Evolutionary conservation across 1,140 invertebrate species (phyloP).

Genomic region (Chymomyza costata): DNA sequence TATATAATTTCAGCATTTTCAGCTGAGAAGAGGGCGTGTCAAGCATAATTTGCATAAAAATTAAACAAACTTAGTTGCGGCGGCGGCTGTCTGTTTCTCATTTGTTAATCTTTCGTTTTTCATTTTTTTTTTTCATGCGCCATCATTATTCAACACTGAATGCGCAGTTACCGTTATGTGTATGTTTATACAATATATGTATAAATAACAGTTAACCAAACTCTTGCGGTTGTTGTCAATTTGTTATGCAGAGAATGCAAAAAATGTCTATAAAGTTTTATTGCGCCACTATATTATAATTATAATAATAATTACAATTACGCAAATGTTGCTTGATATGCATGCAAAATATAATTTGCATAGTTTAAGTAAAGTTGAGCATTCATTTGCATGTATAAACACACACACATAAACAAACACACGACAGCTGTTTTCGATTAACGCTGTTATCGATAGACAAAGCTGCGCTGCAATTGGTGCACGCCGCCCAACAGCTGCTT

Average conservation of each 20-base stretch:
- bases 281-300: slow-evolving; percentile 47
- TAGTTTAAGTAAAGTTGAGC: slow-evolving; percentile 16
- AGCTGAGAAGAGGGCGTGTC: slow-evolving; percentile 53
- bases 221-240: slow-evolving; percentile 59
- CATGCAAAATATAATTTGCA: slow-evolving; percentile 42
- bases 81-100: slow-evolving; percentile 44
- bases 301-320: slow-evolving; percentile 59
- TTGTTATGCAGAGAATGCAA: slow-evolving; percentile 59
- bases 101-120: slow-evolving; percentile 58
- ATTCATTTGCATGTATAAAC: slow-evolving; percentile 35
- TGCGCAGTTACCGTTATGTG: slow-evolving; percentile 58
- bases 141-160: slow-evolving; percentile 64
- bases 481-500: too few species aligned
- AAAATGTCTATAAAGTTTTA: slow-evolving; percentile 72
- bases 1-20: slow-evolving; percentile 40
- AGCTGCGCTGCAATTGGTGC: too few species aligned
- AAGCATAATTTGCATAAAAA: slow-evolving; percentile 43
- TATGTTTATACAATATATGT: slow-evolving; percentile 2
- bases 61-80: slow-evolving; percentile 34
- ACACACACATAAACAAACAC: too few species aligned
- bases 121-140: slow-evolving; percentile 39
- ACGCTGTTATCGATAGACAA: too few species aligned
- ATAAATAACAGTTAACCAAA: slow-evolving; percentile 31
- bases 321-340: slow-evolving; percentile 41
- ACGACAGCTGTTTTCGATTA: slow-evolving; percentile 27